These are phyloP conservation scores for Parochlus steinenii DNA, from an alignment of 2,888 invertebrate genomes.

Conservation along the genomic window DNA sequence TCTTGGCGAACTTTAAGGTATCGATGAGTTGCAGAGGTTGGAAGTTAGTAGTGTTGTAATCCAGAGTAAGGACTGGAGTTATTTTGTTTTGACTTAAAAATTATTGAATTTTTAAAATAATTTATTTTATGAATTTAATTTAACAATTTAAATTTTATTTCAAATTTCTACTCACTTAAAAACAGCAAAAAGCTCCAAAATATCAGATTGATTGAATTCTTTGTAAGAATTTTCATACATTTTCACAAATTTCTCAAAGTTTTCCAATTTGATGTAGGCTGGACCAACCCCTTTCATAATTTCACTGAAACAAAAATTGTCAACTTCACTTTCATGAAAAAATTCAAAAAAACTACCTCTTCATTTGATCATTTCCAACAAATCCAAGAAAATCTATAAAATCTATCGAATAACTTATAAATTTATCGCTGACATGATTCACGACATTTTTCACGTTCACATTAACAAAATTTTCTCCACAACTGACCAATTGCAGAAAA, in stretches of 20 bases:
- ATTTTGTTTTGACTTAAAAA: slow-evolving; percentile 1
- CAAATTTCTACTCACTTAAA: slow-evolving; percentile 1
- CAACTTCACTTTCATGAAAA: too few species aligned
- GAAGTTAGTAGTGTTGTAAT: slow-evolving; percentile 4
- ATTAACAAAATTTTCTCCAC: slow-evolving; percentile 5
- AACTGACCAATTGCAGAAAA: slow-evolving; percentile 1
- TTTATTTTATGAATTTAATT: neutral
- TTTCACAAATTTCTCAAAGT: neutral
- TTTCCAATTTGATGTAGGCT: slow-evolving; percentile 2
- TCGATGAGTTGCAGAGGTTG: slow-evolving; percentile 1
- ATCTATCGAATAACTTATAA: slow-evolving; percentile 5
- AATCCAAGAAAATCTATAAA: slow-evolving; percentile 4
- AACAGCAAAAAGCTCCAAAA: neutral
- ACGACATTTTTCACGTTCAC: slow-evolving; percentile 5
- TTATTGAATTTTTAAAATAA: neutral
- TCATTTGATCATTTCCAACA: neutral
- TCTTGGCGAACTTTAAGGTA: slow-evolving; percentile 35
- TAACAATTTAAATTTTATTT: neutral
- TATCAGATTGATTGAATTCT: slow-evolving; percentile 2
- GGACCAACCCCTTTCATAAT: too few species aligned
- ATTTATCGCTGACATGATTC: slow-evolving; percentile 3
- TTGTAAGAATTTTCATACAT: neutral
- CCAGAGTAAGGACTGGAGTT: slow-evolving; percentile 5
- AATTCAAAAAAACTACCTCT: neutral
- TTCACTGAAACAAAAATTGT: too few species aligned